Conservation (phyloP, 2,113 vertebrate genomes). For the Phylloscopus trochilus region DNA sequence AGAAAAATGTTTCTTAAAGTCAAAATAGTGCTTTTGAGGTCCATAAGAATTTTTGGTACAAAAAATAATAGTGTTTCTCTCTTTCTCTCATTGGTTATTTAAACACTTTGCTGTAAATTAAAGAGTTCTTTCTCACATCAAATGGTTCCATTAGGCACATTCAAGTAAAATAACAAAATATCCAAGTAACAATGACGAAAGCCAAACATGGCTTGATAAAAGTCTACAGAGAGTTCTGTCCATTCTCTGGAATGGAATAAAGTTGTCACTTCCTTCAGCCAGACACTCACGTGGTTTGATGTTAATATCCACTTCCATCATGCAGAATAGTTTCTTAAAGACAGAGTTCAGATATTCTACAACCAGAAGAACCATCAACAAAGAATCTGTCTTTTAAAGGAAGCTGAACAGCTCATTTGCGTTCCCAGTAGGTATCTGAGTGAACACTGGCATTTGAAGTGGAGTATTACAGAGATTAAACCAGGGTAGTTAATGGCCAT, state of each 20-base stretch:
- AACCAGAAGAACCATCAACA: slow-evolving; percentile 74
- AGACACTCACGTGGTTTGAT: slow-evolving; percentile 75
- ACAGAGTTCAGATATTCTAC: slow-evolving; percentile 74
- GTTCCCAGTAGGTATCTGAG: slow-evolving; percentile 67
- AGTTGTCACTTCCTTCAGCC: slow-evolving; percentile 82
- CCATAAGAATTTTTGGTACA: slow-evolving; percentile 83
- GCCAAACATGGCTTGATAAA: slow-evolving; percentile 89
- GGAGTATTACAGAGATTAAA: slow-evolving; percentile 23
- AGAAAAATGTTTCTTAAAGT: slow-evolving; percentile 74
- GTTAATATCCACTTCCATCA: slow-evolving; percentile 68
- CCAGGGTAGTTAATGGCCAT: slow-evolving; percentile 64
- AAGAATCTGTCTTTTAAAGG: slow-evolving; percentile 75
- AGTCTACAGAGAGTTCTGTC: slow-evolving; percentile 81
- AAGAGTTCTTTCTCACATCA: slow-evolving; percentile 78
- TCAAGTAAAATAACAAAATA: slow-evolving; percentile 85
- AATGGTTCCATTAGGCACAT: slow-evolving; percentile 87
- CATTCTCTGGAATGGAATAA: slow-evolving; percentile 98
- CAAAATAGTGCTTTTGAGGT: slow-evolving; percentile 81
- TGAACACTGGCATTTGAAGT: slow-evolving; percentile 68
- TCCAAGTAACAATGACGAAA: slow-evolving; percentile 80
- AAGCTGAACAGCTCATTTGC: slow-evolving; percentile 72
- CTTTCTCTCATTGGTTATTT: slow-evolving; percentile 69
- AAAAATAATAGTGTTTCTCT: slow-evolving; percentile 73
- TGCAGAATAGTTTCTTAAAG: slow-evolving; percentile 75
- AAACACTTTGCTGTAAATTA: slow-evolving; percentile 78